Percentiles rank a stretch among this genome's conserved stretches.
These are phyloP conservation scores for Chaetorhynchus papuensis DNA, from an alignment of 2,113 vertebrate species.

Conservation along the genomic window DNA sequence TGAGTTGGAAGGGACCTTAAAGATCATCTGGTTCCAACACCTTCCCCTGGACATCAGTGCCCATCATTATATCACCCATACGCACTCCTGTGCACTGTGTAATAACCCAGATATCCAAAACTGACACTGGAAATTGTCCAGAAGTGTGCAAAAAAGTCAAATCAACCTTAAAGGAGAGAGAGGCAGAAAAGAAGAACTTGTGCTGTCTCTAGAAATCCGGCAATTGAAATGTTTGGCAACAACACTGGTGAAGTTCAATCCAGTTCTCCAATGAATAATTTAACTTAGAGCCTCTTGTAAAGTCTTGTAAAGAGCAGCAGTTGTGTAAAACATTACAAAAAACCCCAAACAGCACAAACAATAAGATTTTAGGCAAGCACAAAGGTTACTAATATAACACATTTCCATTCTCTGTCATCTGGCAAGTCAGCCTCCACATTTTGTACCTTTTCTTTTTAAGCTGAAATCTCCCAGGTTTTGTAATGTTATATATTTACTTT, in stretches of 20 bases:
- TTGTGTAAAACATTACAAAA: background rate
- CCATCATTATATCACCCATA: accelerated
- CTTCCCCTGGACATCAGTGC: background rate
- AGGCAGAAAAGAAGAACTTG: background rate
- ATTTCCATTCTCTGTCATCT: background rate
- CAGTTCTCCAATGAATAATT: background rate
- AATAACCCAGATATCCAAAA: background rate
- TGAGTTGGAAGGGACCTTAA: background rate
- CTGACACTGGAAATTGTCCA: background rate
- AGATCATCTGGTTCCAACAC: background rate
- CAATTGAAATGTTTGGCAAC: background rate
- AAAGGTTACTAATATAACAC: background rate
- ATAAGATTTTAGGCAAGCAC: background rate
- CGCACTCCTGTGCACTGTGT: accelerated
- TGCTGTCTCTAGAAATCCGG: background rate
- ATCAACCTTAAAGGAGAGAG: background rate
- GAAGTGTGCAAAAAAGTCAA: background rate
- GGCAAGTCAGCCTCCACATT: background rate
- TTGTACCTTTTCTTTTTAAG: background rate
- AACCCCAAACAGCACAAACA: background rate
- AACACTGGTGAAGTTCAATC: background rate
- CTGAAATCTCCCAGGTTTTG: background rate
- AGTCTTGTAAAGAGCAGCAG: background rate
- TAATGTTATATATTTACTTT: background rate
- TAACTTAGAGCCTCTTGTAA: background rate